These are phyloP conservation scores for Trichopoda pennipes DNA, from an alignment of 2,888 invertebrate genomes.

Conservation along the genomic window DNA sequence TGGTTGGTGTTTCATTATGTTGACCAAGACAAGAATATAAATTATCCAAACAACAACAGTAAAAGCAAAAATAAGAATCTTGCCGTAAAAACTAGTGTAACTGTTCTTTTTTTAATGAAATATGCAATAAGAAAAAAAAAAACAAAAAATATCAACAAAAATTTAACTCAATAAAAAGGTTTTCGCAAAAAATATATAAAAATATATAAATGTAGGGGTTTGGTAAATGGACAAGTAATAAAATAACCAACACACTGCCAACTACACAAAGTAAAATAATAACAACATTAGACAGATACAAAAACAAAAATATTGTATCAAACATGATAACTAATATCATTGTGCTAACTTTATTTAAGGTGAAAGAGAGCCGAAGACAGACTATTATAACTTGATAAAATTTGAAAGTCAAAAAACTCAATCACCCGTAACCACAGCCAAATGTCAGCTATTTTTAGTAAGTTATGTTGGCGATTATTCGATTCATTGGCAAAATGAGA, in stretches of 20 bases:
- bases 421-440: constrained; percentile 17
- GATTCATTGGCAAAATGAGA: background rate
- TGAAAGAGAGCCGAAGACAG: constrained; percentile 20
- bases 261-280: constrained; percentile 8
- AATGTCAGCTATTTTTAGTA: constrained; percentile 19
- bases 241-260: constrained; percentile 25
- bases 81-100: constrained; percentile 34
- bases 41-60: constrained; percentile 36
- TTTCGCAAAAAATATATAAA: background rate
- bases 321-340: constrained; percentile 37
- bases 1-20: constrained; percentile 1
- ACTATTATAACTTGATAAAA: constrained; percentile 5
- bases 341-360: constrained; percentile 4
- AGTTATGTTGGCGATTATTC: constrained; percentile 14
- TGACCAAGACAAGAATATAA: constrained; percentile 47
- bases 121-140: background rate
- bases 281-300: background rate
- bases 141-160: background rate
- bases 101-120: constrained; percentile 15
- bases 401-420: constrained; percentile 45
- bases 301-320: constrained; percentile 12
- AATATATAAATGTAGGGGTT: background rate
- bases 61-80: constrained; percentile 15
- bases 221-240: constrained; percentile 27
- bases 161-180: background rate